Percentiles rank a stretch among this genome's conserved stretches.
Evolutionary conservation across 2,797 vertebrate genomes (phyloP).

Genomic region (Tauraco hartlaubi): DNA sequence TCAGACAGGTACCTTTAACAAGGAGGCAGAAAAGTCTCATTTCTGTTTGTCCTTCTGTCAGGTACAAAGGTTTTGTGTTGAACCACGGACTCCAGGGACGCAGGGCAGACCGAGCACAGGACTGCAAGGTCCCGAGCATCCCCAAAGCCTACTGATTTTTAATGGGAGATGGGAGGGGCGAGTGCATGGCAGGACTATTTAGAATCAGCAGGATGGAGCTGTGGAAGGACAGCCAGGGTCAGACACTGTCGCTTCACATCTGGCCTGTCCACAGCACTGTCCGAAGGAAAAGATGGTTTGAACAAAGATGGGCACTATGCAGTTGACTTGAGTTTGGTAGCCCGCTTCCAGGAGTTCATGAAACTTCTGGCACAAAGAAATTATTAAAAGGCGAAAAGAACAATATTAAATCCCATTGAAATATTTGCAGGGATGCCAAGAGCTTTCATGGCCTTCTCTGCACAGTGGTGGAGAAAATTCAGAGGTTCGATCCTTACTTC

Average conservation of each 20-base stretch:
- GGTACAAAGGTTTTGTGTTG: neutral
- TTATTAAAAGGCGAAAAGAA: neutral
- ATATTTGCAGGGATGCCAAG: neutral
- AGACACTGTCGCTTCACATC: neutral
- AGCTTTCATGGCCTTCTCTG: neutral
- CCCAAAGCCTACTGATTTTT: neutral
- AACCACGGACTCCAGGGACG: neutral
- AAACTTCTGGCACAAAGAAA: neutral
- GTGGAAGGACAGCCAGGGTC: neutral
- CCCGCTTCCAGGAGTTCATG: neutral
- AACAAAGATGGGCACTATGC: neutral
- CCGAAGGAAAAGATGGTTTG: neutral
- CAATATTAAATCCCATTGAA: neutral
- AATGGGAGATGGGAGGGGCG: neutral
- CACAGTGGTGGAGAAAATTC: neutral
- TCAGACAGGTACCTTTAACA: neutral
- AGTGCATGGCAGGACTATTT: neutral
- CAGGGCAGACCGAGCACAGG: neutral
- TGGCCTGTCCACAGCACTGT: neutral
- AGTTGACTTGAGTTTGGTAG: neutral
- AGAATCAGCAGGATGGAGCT: neutral
- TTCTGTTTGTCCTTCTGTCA: neutral
- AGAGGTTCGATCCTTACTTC: neutral
- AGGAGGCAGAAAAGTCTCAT: fast-evolving
- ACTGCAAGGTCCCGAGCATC: neutral